phyloP scores from a whole-genome alignment of 2,888 invertebrate genomes.

The Coecobrya sp. region DNA sequence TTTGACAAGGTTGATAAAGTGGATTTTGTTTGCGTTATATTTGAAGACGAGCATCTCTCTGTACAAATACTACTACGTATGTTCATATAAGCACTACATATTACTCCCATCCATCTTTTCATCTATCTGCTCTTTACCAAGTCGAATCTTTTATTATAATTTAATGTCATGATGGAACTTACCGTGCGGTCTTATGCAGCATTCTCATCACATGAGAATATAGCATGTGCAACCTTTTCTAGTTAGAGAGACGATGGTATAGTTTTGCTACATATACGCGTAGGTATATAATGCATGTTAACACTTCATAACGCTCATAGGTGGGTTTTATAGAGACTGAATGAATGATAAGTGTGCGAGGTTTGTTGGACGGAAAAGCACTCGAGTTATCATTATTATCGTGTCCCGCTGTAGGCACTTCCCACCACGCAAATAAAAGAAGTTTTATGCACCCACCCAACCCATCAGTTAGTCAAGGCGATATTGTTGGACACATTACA shows the following conservation, averaged over 20 bases:
- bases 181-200: neutral
- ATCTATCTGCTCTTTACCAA: neutral
- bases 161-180: conserved; percentile 49
- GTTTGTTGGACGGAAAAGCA: conserved; percentile 55
- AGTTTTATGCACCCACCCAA: conserved; percentile 15
- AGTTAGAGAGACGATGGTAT: neutral
- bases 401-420: conserved; percentile 65
- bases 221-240: conserved; percentile 46
- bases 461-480: conserved; percentile 11
- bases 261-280: neutral
- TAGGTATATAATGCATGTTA: neutral
- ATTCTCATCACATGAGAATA: conserved; percentile 28
- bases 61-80: neutral
- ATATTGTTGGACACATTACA: neutral
- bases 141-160: conserved; percentile 48
- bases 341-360: neutral
- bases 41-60: neutral
- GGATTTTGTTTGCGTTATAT: conserved; percentile 36
- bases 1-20: conserved; percentile 65
- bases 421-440: conserved; percentile 36
- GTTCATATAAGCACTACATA: neutral
- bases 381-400: conserved; percentile 72
- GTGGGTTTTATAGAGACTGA: conserved; percentile 37
- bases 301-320: neutral
- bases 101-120: conserved; percentile 43